These are phyloP conservation scores for Phenacoccus solenopsis DNA, from an alignment of 1,140 invertebrate species.

Conservation along the genomic window DNA sequence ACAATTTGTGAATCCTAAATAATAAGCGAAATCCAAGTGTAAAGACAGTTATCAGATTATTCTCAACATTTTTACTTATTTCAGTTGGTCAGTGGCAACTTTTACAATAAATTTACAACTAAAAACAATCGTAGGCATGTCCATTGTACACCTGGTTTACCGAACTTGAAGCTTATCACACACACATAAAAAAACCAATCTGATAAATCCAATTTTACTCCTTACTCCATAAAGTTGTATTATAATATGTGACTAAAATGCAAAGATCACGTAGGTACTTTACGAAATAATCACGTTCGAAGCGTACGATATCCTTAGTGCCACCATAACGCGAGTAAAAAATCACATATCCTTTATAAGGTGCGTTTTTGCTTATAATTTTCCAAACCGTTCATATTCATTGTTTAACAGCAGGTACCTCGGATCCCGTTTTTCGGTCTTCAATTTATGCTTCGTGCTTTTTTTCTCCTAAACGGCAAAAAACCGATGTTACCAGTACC, in stretches of 20 bases:
- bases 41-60: no score
- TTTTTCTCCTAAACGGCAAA: not conserved
- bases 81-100: no score
- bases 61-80: no score
- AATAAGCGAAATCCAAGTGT: no score
- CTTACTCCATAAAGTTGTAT: no score
- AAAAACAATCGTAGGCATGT: no score
- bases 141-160: no score
- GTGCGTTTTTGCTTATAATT: not conserved
- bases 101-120: no score
- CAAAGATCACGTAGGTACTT: not conserved
- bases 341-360: not conserved
- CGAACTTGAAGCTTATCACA: no score
- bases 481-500: not conserved
- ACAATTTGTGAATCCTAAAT: no score
- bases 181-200: no score
- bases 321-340: not conserved
- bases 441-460: not conserved
- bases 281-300: not conserved
- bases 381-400: not conserved
- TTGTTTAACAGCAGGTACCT: not conserved
- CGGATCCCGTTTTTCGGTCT: not conserved
- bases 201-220: no score
- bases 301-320: not conserved
- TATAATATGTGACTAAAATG: not conserved